Evolutionary conservation across 2,797 vertebrate species (phyloP).

Genomic region (Loris lydekkerianus): DNA sequence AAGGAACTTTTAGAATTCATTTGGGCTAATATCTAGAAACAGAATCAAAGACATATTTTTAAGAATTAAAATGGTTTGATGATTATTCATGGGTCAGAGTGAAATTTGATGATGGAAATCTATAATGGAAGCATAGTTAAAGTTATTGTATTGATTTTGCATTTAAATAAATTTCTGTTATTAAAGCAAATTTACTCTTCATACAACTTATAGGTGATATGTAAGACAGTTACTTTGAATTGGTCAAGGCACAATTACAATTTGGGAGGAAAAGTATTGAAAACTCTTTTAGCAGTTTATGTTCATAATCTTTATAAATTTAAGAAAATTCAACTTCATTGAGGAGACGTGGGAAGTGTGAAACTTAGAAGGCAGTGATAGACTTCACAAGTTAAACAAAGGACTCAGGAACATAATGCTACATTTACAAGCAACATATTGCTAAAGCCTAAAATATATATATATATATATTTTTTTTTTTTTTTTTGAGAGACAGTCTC

Average conservation of each 20-base stretch:
- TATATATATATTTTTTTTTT: too few species aligned
- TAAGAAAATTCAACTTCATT: slow-evolving; percentile 19
- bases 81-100: background rate
- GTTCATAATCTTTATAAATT: background rate
- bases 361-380: background rate
- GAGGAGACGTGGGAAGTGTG: background rate
- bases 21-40: slow-evolving; percentile 41
- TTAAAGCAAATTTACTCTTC: slow-evolving; percentile 44
- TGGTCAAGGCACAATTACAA: background rate
- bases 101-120: slow-evolving; percentile 18
- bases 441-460: background rate
- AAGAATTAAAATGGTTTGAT: slow-evolving; percentile 46
- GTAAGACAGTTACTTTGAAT: background rate
- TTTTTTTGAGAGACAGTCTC: too few species aligned
- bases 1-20: slow-evolving; percentile 6
- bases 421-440: background rate
- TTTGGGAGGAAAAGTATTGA: background rate
- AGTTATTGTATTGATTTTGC: slow-evolving; percentile 42
- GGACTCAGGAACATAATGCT: background rate
- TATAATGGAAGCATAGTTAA: slow-evolving; percentile 5
- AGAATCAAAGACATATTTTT: slow-evolving; percentile 57
- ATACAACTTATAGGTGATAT: slow-evolving; percentile 37
- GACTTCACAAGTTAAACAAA: background rate
- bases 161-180: slow-evolving; percentile 48
- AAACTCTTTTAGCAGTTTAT: slow-evolving; percentile 29